Evolutionary conservation across 2,888 invertebrate genomes (phyloP).

Genomic region (Nomada flava): DNA sequence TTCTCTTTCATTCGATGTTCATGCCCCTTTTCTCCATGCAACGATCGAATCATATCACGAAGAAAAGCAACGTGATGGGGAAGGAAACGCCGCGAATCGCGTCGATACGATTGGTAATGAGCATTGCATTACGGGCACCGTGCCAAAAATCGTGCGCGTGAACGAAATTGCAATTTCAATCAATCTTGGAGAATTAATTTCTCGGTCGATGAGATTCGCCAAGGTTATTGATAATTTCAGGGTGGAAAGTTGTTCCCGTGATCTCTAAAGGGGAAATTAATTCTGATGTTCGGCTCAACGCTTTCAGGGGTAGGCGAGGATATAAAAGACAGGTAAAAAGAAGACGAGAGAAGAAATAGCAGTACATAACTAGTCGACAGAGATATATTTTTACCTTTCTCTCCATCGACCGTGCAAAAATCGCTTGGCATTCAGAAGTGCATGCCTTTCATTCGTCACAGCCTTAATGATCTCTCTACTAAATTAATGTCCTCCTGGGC

Average conservation of each 20-base stretch:
- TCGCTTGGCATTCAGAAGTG: conserved; percentile 31
- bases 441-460: conserved; percentile 43
- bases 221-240: not conserved
- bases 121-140: conserved; percentile 55
- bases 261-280: conserved; percentile 1
- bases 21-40: conserved; percentile 7
- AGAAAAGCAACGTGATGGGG: conserved; percentile 14
- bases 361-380: conserved; percentile 29
- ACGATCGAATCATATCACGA: conserved; percentile 9
- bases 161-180: not conserved
- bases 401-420: conserved; percentile 37
- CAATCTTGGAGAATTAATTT: conserved; percentile 34
- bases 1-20: conserved; percentile 38
- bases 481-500: conserved; percentile 36
- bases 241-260: not conserved
- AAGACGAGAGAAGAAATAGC: conserved; percentile 1
- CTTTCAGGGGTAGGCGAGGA: no score
- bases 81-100: conserved; percentile 56
- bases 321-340: no score
- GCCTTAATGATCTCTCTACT: conserved; percentile 42
- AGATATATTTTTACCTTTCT: conserved; percentile 38
- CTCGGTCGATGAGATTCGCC: not conserved
- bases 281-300: not conserved
- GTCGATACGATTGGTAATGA: conserved; percentile 46
- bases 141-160: conserved; percentile 43